Conservation (phyloP, 2,888 invertebrate genomes). For the Pachydiplax longipennis region DNA sequence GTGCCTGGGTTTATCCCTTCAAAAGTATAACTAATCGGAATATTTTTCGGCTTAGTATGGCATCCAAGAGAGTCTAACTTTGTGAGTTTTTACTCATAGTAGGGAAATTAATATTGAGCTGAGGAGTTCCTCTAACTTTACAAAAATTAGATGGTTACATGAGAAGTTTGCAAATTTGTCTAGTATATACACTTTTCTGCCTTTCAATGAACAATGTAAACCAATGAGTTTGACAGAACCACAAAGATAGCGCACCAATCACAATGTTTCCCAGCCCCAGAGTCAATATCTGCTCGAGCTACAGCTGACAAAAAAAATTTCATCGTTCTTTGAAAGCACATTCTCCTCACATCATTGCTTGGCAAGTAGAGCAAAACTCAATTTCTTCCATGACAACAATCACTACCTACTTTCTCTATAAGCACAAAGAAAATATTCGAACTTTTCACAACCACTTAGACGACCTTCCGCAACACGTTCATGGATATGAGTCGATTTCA, state of each 20-base stretch:
- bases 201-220: neutral
- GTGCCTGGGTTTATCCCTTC: neutral
- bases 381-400: neutral
- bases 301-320: neutral
- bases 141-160: neutral
- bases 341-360: neutral
- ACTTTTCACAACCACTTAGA: constrained; percentile 42
- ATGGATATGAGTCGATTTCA: constrained; percentile 4
- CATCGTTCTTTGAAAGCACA: neutral
- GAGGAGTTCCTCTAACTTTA: neutral
- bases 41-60: neutral
- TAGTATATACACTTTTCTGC: neutral
- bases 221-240: constrained; percentile 12
- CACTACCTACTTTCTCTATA: constrained; percentile 6
- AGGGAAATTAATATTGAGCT: neutral
- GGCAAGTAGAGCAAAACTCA: constrained; percentile 14
- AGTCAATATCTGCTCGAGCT: neutral
- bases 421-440: constrained; percentile 12
- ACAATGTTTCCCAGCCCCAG: neutral
- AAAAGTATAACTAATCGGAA: neutral
- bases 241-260: neutral
- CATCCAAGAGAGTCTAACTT: neutral
- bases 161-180: neutral
- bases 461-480: neutral
- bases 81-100: neutral